Conservation (phyloP, 2,888 invertebrate species). For the Timema podura region DNA sequence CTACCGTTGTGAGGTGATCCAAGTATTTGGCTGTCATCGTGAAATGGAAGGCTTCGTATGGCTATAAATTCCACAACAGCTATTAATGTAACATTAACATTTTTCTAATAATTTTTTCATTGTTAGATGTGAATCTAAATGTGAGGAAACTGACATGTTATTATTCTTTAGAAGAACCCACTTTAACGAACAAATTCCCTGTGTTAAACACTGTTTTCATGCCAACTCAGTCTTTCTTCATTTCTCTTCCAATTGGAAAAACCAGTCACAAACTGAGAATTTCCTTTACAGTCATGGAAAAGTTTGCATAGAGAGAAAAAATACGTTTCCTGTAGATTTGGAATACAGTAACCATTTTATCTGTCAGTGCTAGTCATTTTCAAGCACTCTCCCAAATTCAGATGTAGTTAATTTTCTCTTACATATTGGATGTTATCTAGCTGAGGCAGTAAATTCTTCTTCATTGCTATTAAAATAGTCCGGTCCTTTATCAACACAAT, state of each 20-base stretch:
- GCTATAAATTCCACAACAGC: not conserved
- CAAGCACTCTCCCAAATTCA: too few species aligned
- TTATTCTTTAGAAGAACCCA: not conserved
- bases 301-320: not conserved
- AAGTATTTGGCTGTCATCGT: not conserved
- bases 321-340: too few species aligned
- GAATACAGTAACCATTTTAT: too few species aligned
- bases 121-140: not conserved
- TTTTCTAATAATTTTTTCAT: not conserved
- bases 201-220: not conserved
- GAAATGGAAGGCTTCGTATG: not conserved
- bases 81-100: not conserved
- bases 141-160: not conserved
- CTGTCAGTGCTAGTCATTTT: too few species aligned
- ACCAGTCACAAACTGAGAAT: not conserved
- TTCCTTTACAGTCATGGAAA: slow-evolving; percentile 3
- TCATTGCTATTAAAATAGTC: too few species aligned
- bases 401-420: too few species aligned
- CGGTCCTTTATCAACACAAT: too few species aligned
- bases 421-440: too few species aligned
- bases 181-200: not conserved
- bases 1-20: not conserved
- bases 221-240: not conserved
- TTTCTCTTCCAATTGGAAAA: not conserved
- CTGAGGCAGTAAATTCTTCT: too few species aligned